These are phyloP conservation scores for Nanorana parkeri DNA, from an alignment of 2,113 vertebrate genomes.

Conservation along the genomic window DNA sequence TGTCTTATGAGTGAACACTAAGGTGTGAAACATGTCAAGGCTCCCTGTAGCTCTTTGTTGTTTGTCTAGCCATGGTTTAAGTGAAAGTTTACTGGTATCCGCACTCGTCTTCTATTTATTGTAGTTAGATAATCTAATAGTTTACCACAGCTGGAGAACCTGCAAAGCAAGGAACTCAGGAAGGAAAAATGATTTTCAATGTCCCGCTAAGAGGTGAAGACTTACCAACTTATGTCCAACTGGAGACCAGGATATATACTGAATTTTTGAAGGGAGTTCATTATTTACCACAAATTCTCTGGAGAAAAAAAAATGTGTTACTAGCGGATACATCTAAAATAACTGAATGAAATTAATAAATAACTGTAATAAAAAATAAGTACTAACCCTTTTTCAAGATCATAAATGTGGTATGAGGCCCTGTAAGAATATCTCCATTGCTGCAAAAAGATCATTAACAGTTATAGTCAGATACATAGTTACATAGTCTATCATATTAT, in stretches of 20 bases:
- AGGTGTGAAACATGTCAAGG: too few relatives aligned
- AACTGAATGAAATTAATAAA: slow-evolving; percentile 22
- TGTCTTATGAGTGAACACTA: too few relatives aligned
- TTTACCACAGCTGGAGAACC: too few relatives aligned
- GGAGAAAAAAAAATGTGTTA: slow-evolving; percentile 64
- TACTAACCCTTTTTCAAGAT: slow-evolving; percentile 82
- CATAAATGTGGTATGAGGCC: slow-evolving; percentile 89
- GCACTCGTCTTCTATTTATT: too few relatives aligned
- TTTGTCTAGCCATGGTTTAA: too few relatives aligned
- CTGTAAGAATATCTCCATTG: slow-evolving; percentile 92
- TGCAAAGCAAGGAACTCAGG: too few relatives aligned
- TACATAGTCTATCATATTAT: not conserved
- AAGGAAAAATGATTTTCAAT: too few relatives aligned
- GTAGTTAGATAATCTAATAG: too few relatives aligned
- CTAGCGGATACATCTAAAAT: slow-evolving; percentile 32
- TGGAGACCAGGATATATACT: slow-evolving; percentile 87
- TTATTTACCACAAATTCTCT: slow-evolving; percentile 82
- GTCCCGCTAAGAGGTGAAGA: not conserved
- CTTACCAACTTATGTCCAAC: slow-evolving; percentile 88
- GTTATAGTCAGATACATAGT: not conserved
- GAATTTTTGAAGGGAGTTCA: slow-evolving; percentile 81
- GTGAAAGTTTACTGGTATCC: too few relatives aligned
- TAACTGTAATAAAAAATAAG: slow-evolving; percentile 48
- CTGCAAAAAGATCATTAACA: slow-evolving; percentile 70
- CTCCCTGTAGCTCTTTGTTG: too few relatives aligned